Evolutionary conservation across 1,140 invertebrate genomes (phyloP).

Genomic region (Araneus ventricosus): DNA sequence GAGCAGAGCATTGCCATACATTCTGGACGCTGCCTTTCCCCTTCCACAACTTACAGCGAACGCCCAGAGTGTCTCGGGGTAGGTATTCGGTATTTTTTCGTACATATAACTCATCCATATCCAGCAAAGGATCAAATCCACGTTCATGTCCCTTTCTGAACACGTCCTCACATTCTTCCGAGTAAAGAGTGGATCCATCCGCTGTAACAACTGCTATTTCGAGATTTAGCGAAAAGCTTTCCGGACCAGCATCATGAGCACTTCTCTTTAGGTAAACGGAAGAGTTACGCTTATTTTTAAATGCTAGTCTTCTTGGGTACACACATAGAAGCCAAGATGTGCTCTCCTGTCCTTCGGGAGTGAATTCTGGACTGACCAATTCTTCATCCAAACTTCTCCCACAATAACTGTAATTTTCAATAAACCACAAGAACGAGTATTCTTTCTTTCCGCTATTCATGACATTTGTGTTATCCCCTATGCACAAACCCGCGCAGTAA

Average conservation of each 20-base stretch:
- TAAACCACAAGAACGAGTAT: neutral
- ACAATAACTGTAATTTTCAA: neutral
- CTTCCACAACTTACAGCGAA: neutral
- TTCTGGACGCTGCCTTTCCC: neutral
- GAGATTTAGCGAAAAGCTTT: neutral
- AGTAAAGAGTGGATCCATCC: no score
- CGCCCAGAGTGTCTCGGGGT: no score
- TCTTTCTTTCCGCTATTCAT: neutral
- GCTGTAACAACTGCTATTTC: no score
- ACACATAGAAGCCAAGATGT: neutral
- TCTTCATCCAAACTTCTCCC: neutral
- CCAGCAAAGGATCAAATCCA: no score
- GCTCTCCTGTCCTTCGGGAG: neutral
- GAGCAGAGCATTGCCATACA: neutral
- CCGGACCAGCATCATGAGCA: neutral
- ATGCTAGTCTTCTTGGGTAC: neutral
- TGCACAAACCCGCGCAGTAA: no score
- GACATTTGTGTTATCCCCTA: no score
- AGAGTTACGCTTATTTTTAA: neutral
- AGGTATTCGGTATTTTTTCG: no score
- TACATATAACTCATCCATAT: no score
- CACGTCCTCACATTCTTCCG: no score
- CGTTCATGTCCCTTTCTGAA: neutral
- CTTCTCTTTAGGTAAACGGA: neutral
- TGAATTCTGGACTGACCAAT: neutral